Percentiles rank a stretch among this genome's conserved stretches.
phyloP scores from a whole-genome alignment of 2,113 vertebrate genomes.

The Seriola quinqueradiata region DNA sequence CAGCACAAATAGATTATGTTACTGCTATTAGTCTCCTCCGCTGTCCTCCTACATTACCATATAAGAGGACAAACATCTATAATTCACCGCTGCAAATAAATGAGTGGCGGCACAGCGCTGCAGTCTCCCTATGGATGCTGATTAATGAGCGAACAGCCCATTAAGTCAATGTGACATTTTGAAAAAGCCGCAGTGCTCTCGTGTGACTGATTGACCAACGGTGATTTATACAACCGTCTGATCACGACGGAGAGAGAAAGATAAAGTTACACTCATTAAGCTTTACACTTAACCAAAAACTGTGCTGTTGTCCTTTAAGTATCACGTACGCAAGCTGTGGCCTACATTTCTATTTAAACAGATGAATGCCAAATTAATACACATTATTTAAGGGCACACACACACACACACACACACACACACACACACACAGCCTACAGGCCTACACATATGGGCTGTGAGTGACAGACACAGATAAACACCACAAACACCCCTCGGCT shows the following conservation, averaged over 20 bases:
- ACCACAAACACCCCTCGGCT: slow-evolving; percentile 40
- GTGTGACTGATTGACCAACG: slow-evolving; percentile 3
- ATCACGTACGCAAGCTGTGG: neutral
- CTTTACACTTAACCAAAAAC: neutral
- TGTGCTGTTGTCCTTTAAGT: neutral
- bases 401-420: slow-evolving; percentile 7
- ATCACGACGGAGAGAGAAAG: neutral
- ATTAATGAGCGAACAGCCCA: slow-evolving; percentile 47
- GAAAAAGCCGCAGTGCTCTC: slow-evolving; percentile 11
- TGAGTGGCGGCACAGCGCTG: neutral
- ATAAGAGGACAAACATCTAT: slow-evolving; percentile 30
- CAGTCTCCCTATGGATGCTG: slow-evolving; percentile 4
- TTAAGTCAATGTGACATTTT: slow-evolving; percentile 23
- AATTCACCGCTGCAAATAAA: slow-evolving; percentile 32
- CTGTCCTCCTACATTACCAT: neutral
- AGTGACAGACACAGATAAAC: slow-evolving; percentile 41
- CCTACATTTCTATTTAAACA: slow-evolving; percentile 28
- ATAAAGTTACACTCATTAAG: neutral
- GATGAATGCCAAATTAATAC: slow-evolving; percentile 21
- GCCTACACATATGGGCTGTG: slow-evolving; percentile 28
- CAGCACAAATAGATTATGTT: neutral
- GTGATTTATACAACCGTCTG: neutral
- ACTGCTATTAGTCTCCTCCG: neutral
- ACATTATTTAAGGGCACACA: slow-evolving; percentile 25
- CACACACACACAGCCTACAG: slow-evolving; percentile 19